Evolutionary conservation across 2,888 invertebrate genomes (phyloP).

Genomic region (Eristalis intricaria): DNA sequence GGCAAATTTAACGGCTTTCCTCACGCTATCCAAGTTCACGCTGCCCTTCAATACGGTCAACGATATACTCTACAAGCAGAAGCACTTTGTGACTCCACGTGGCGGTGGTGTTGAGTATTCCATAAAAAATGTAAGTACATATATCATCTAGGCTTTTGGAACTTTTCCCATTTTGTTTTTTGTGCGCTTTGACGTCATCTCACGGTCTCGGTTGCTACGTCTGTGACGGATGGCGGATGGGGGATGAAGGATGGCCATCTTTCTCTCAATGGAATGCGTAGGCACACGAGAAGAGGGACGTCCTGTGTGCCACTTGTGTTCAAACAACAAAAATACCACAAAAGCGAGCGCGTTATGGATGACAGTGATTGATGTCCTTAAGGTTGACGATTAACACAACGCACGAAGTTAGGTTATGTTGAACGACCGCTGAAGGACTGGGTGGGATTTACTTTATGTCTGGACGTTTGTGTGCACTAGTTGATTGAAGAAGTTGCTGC

Average conservation of each 20-base stretch:
- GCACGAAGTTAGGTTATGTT: not conserved
- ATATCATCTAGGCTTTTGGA: not conserved
- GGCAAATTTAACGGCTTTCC: slow-evolving; percentile 93
- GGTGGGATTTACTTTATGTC: not conserved
- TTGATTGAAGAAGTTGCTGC: not conserved
- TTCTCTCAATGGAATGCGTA: not conserved
- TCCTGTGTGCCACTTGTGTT: not conserved
- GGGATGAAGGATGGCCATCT: not conserved
- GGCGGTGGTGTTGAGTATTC: slow-evolving; percentile 87
- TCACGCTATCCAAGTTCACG: slow-evolving; percentile 92
- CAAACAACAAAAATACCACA: no score
- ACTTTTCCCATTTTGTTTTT: no score
- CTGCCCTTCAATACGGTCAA: slow-evolving; percentile 87
- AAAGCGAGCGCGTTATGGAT: not conserved
- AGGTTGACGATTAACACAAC: not conserved
- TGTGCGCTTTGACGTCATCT: not conserved
- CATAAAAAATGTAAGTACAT: slow-evolving; percentile 83
- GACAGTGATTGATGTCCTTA: not conserved
- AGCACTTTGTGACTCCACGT: slow-evolving; percentile 87
- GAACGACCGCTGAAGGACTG: not conserved
- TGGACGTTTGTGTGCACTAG: not conserved
- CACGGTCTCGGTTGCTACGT: no score
- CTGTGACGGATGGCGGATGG: no score
- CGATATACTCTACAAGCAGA: slow-evolving; percentile 86
- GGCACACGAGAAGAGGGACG: not conserved